These are phyloP conservation scores for Axinella damicornis DNA, from an alignment of 37 sponge, comb jelly and placozoan species.

Conservation along the genomic window DNA sequence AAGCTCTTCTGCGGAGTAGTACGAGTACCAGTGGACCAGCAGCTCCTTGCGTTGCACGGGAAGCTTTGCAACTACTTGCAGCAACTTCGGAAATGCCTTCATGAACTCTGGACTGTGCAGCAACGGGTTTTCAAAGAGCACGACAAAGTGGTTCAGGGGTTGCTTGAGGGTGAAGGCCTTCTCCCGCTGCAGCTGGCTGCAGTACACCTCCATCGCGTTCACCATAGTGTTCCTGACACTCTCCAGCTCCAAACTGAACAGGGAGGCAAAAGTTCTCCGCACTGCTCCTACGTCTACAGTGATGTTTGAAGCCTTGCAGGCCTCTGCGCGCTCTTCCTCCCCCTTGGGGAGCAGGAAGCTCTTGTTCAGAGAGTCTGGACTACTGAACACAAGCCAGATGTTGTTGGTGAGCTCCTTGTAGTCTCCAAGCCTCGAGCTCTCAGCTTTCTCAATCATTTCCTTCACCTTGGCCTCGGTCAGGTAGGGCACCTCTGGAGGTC, in stretches of 20 bases:
- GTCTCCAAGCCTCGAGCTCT: neutral
- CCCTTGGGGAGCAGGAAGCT: constrained; percentile 47
- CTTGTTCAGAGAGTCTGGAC: constrained; percentile 54
- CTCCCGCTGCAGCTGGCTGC: constrained; percentile 13
- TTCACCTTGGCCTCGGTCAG: constrained; percentile 29
- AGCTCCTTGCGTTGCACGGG: constrained; percentile 45
- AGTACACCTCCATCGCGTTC: constrained; percentile 72
- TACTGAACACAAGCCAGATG: constrained; percentile 72
- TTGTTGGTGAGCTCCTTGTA: constrained; percentile 48
- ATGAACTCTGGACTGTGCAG: constrained; percentile 87
- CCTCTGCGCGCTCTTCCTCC: neutral
- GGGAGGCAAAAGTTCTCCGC: constrained; percentile 32
- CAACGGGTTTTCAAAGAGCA: constrained; percentile 82
- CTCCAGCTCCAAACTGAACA: constrained; percentile 49
- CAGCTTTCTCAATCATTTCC: constrained; percentile 41
- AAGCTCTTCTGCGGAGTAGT: constrained; percentile 55
- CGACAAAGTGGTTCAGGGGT: constrained; percentile 68
- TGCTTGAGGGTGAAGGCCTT: neutral
- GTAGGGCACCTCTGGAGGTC: constrained; percentile 1
- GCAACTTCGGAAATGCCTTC: constrained; percentile 68
- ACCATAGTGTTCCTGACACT: constrained; percentile 59
- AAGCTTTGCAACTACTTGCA: constrained; percentile 31
- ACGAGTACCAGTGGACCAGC: constrained; percentile 73
- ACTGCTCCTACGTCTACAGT: constrained; percentile 54
- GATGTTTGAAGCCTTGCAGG: constrained; percentile 17